Evolutionary conservation across 2,113 vertebrate genomes (phyloP).

Genomic region (Uria aalge): DNA sequence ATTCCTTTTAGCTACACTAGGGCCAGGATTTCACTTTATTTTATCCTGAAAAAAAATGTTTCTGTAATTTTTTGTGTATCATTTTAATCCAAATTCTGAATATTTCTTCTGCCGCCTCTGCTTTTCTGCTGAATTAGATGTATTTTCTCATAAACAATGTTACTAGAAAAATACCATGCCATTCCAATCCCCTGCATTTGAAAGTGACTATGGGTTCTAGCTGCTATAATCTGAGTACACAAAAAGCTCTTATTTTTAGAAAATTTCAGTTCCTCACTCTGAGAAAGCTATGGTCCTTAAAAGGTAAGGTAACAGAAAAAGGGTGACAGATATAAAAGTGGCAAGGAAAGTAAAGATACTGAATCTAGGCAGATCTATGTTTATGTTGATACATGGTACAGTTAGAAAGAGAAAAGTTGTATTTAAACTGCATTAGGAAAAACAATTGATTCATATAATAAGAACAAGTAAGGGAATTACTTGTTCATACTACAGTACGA

Average conservation of each 20-base stretch:
- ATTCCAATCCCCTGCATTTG: not conserved
- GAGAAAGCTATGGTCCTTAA: not conserved
- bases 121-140: not conserved
- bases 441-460: not conserved
- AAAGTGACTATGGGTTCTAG: not conserved
- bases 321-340: not conserved
- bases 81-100: not conserved
- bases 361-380: not conserved
- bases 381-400: not conserved
- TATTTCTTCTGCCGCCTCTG: not conserved
- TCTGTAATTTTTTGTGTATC: not conserved
- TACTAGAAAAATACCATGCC: not conserved
- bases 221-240: not conserved
- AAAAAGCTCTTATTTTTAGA: not conserved
- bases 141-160: not conserved
- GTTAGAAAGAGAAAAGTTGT: not conserved
- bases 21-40: not conserved
- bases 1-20: not conserved
- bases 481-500: not conserved
- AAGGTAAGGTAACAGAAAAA: not conserved
- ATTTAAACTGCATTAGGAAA: not conserved
- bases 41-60: not conserved
- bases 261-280: not conserved
- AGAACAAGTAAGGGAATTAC: not conserved
- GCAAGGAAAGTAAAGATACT: not conserved